phyloP scores from a whole-genome alignment of 2,888 invertebrate genomes.

The Teleogryllus oceanicus region DNA sequence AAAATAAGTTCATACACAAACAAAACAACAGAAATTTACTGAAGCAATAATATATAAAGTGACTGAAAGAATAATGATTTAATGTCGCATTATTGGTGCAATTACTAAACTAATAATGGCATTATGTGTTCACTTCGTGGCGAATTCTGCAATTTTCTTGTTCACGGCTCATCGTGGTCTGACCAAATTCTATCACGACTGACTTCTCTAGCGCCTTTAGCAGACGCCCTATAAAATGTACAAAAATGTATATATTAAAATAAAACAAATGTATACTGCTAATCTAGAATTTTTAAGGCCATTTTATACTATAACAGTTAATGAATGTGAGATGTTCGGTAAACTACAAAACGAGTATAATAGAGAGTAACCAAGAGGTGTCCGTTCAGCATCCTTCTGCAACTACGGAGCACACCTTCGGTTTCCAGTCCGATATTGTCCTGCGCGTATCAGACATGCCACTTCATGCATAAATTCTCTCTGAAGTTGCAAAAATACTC shows the following conservation, averaged over 20 bases:
- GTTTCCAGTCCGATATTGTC: neutral
- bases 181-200: neutral
- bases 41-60: neutral
- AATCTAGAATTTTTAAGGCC: neutral
- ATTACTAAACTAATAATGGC: neutral
- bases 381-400: too few species aligned
- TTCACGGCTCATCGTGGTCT: neutral
- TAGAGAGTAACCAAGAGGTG: neutral
- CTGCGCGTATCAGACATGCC: neutral
- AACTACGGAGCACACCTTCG: too few species aligned
- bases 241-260: constrained; percentile 3
- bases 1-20: neutral
- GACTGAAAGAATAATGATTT: neutral
- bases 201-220: neutral
- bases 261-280: constrained; percentile 9
- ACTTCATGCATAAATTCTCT: neutral
- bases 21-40: neutral
- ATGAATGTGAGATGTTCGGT: neutral
- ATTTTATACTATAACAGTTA: constrained; percentile 1
- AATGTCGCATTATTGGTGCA: neutral
- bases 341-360: neutral
- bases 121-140: neutral
- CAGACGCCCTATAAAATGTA: constrained; percentile 7
- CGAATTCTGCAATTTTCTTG: neutral
- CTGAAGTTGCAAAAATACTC: neutral